A percentile compares a stretch with the other conserved stretches of the same genome.
phyloP scores from a whole-genome alignment of 2,888 invertebrate genomes.

The Acanthoscelides obtectus region DNA sequence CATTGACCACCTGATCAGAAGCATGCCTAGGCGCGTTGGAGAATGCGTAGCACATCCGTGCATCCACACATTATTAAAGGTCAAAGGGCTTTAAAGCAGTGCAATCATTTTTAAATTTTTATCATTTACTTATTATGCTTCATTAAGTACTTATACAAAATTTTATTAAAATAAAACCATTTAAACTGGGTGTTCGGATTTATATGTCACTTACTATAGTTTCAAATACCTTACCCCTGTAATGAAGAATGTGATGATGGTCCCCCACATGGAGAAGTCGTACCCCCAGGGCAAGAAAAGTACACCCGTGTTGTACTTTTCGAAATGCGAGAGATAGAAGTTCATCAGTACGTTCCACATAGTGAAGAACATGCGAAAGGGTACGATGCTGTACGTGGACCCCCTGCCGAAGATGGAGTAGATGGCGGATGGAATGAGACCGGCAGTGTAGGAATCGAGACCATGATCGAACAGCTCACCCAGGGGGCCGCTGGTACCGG shows the following conservation, averaged over 20 bases:
- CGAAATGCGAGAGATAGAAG: slow-evolving; percentile 97
- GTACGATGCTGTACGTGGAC: slow-evolving; percentile 64
- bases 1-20: no score
- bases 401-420: slow-evolving; percentile 91
- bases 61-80: no score
- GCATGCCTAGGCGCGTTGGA: no score
- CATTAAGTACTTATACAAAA: no score
- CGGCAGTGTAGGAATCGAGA: slow-evolving; percentile 93
- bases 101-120: no score
- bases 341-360: slow-evolving; percentile 91
- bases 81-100: no score
- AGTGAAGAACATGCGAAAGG: slow-evolving; percentile 82
- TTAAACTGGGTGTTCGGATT: no score
- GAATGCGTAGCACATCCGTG: no score
- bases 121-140: no score
- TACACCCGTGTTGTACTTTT: slow-evolving; percentile 96
- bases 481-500: slow-evolving; percentile 88
- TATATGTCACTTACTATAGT: no score
- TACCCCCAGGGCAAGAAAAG: slow-evolving; percentile 98
- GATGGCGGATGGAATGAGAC: slow-evolving; percentile 88
- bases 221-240: slow-evolving; percentile 66
- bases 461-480: slow-evolving; percentile 99
- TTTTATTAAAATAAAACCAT: no score
- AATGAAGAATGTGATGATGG: slow-evolving; percentile 40
- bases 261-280: slow-evolving; percentile 83